These are phyloP conservation scores for Silurus meridionalis DNA, from an alignment of 2,113 vertebrate genomes.

Conservation along the genomic window DNA sequence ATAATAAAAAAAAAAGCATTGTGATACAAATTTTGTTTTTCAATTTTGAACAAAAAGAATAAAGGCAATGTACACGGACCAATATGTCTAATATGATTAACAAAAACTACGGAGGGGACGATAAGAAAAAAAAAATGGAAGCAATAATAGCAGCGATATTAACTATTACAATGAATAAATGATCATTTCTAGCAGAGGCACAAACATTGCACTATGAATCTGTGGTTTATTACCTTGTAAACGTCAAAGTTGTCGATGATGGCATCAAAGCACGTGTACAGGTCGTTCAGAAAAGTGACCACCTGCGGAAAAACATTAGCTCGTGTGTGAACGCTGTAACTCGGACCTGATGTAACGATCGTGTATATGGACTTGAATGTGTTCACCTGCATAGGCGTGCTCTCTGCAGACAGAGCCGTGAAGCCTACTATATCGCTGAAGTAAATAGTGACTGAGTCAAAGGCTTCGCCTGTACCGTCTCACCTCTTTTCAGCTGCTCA, in stretches of 20 bases:
- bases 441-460: slow-evolving; percentile 92
- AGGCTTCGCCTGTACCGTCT: slow-evolving; percentile 90
- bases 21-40: too few species aligned
- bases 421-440: slow-evolving; percentile 94
- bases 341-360: not conserved
- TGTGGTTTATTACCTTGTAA: slow-evolving; percentile 80
- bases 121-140: not conserved
- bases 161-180: not conserved
- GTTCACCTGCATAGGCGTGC: slow-evolving; percentile 85
- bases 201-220: not conserved
- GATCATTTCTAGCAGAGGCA: not conserved
- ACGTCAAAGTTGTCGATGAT: slow-evolving; percentile 97
- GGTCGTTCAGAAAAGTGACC: slow-evolving; percentile 86
- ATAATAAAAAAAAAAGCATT: too few species aligned
- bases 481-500: slow-evolving; percentile 86
- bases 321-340: not conserved
- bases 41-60: too few species aligned
- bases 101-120: not conserved
- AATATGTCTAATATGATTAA: not conserved
- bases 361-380: not conserved
- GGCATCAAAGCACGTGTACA: slow-evolving; percentile 93
- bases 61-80: too few species aligned
- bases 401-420: slow-evolving; percentile 85
- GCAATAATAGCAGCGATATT: not conserved
- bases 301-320: slow-evolving; percentile 69